Conservation (phyloP, 1,140 invertebrate genomes). For the Ips typographus region DNA sequence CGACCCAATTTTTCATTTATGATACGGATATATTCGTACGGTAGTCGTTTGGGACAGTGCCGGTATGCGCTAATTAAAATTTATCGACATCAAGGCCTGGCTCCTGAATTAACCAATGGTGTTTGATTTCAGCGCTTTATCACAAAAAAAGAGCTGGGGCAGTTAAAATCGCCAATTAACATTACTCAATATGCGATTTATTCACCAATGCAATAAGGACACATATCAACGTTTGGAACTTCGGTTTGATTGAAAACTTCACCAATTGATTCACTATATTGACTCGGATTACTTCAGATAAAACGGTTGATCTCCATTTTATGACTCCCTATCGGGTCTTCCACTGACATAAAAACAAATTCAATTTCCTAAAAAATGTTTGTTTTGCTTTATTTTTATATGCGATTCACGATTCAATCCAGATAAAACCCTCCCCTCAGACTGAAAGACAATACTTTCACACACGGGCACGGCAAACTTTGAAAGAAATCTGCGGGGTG, state of each 20-base stretch:
- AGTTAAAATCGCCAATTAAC: too few relatives aligned
- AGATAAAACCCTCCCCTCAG: too few relatives aligned
- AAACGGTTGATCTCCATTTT: background rate
- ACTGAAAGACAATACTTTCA: background rate
- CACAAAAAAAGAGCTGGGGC: background rate
- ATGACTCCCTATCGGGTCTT: background rate
- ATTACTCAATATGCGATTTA: too few relatives aligned
- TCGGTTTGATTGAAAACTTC: too few relatives aligned
- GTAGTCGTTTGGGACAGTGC: background rate
- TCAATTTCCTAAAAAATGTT: background rate
- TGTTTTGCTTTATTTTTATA: background rate
- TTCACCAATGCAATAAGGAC: too few relatives aligned
- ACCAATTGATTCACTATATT: too few relatives aligned
- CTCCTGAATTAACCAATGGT: background rate
- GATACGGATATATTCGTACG: conserved; percentile 1
- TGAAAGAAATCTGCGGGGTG: conserved; percentile 10
- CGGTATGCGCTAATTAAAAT: conserved; percentile 3
- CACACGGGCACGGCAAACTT: background rate
- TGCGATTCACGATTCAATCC: background rate
- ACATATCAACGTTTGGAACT: too few relatives aligned
- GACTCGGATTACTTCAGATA: background rate
- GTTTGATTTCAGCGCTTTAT: background rate
- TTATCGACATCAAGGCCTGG: background rate
- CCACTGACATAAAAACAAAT: background rate
- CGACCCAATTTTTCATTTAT: background rate